Base-by-base conservation (phyloP, 2,888 invertebrate species). In the Prosapia bicincta region DNA sequence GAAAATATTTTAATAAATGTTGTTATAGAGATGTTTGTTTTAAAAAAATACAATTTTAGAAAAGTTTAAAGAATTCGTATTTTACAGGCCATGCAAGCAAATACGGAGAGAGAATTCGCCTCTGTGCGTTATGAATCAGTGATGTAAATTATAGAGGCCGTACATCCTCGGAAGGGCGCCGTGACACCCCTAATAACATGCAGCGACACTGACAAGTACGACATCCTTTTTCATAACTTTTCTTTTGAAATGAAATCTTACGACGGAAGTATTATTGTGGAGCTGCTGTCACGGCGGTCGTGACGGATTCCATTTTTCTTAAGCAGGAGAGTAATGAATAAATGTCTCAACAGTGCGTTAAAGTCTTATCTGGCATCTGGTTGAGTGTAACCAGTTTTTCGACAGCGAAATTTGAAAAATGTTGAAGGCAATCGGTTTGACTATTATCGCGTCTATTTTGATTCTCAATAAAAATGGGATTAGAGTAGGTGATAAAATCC, bases 171-270 rank as follows among this genome's bases (percentile, higher is more conserved):
- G 54, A 20, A 54, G 54, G 54, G 54, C 20, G 54, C 20, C 54
- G 54, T 54, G 54, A 54, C 54, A 54, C 20, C 20, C 54, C 54
- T 54, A 54, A 54, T 54, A 54, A 54, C 54, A 54, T 54, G 54
- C 54, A 54, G 10, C 20, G 54, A 54, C 54, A 54, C n/a, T 54
- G 54, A 54, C 54, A 54, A 54, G 54, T 54, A 54, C 54, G 54
- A 54, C 54, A 54, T 54, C 54, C 54, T 54, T 54, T 54, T 54
- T 54, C 54, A 54, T 54, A 54, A 54, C 54, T 54, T 54, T 54
- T 54, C 54, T 54, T 54, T 54, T 54, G 54, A 54, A 54, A 54
- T 54, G 54, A 54, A 54, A 54, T 54, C 54, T 54, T 54, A 54
- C 20, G 54, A 54, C 54, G 54, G 54, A 54, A 54, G 20, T 54